Conservation (phyloP, 1,140 invertebrate genomes). For the Zaprionus africanus region DNA sequence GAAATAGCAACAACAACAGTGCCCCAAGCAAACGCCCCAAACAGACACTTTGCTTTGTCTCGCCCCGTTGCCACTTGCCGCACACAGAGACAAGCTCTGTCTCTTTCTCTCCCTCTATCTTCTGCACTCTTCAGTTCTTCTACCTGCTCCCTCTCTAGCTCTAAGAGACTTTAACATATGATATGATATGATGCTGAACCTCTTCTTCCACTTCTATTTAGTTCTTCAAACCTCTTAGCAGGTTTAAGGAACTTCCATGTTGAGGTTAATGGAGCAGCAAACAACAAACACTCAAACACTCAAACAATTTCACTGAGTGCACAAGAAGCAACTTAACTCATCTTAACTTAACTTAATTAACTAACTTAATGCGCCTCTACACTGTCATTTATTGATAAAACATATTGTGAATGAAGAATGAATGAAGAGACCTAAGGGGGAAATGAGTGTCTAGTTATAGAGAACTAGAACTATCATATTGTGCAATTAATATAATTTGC, state of each 20-base stretch:
- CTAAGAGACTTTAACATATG: neutral
- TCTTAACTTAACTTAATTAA: neutral
- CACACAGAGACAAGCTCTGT: slow-evolving; percentile 4
- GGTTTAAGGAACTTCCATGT: neutral
- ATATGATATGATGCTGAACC: neutral
- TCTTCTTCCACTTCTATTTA: neutral
- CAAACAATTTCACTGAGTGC: slow-evolving; percentile 1
- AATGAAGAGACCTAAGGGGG: neutral
- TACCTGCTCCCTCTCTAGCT: too few relatives aligned
- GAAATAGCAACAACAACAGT: slow-evolving; percentile 29
- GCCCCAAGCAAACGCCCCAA: slow-evolving; percentile 58
- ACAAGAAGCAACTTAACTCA: neutral
- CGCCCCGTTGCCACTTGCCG: slow-evolving; percentile 17
- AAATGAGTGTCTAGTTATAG: neutral
- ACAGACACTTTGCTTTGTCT: slow-evolving; percentile 69
- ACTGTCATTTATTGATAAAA: slow-evolving; percentile 1
- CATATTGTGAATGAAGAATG: neutral
- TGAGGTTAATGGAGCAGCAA: slow-evolving; percentile 11
- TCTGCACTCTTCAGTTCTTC: too few relatives aligned
- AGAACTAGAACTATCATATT: neutral
- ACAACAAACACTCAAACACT: neutral
- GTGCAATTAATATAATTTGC: neutral
- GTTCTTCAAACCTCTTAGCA: neutral
- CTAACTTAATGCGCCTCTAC: slow-evolving; percentile 14
- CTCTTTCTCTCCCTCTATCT: neutral